Evolutionary conservation across 2,797 vertebrate species (phyloP).

Genomic region (Crocodylus rhombifer): DNA sequence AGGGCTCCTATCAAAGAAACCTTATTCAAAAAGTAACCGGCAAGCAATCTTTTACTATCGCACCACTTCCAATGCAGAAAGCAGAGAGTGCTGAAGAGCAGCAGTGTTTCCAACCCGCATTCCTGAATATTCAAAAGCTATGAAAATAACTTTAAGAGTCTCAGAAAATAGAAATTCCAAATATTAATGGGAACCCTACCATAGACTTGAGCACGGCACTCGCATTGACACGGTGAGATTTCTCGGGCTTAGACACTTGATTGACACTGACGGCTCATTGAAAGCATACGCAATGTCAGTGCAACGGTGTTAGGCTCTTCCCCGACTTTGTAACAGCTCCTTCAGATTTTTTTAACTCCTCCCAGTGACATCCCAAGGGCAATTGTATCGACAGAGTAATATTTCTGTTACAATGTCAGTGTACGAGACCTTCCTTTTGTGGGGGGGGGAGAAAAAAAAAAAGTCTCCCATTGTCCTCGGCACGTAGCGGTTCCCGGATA

Average conservation of each 20-base stretch:
- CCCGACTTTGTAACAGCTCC: slow-evolving; percentile 70
- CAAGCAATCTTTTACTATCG: slow-evolving; percentile 57
- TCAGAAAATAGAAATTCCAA: slow-evolving; percentile 72
- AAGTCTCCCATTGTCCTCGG: slow-evolving; percentile 12
- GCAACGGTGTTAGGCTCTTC: slow-evolving; percentile 68
- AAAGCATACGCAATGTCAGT: slow-evolving; percentile 77
- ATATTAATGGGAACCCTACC: slow-evolving; percentile 75
- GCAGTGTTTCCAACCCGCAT: slow-evolving; percentile 47
- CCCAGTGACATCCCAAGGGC: slow-evolving; percentile 76
- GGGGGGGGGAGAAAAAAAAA: background rate
- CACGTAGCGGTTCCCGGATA: slow-evolving; percentile 4
- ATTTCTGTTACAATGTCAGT: slow-evolving; percentile 19
- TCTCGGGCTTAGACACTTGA: slow-evolving; percentile 77
- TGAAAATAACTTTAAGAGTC: slow-evolving; percentile 66
- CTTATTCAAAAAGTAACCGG: slow-evolving; percentile 56
- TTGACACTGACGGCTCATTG: slow-evolving; percentile 81
- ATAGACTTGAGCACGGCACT: slow-evolving; percentile 70
- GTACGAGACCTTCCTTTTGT: slow-evolving; percentile 43
- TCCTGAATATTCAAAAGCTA: slow-evolving; percentile 64
- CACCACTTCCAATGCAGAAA: slow-evolving; percentile 61
- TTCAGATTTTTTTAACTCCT: slow-evolving; percentile 64
- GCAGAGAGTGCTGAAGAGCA: slow-evolving; percentile 52
- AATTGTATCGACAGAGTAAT: slow-evolving; percentile 68
- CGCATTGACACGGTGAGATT: slow-evolving; percentile 74
- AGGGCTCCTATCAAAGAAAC: slow-evolving; percentile 49